Percentiles rank a stretch among this genome's conserved stretches.
phyloP scores from a whole-genome alignment of 2,888 invertebrate species.

The Mimas tiliae region DNA sequence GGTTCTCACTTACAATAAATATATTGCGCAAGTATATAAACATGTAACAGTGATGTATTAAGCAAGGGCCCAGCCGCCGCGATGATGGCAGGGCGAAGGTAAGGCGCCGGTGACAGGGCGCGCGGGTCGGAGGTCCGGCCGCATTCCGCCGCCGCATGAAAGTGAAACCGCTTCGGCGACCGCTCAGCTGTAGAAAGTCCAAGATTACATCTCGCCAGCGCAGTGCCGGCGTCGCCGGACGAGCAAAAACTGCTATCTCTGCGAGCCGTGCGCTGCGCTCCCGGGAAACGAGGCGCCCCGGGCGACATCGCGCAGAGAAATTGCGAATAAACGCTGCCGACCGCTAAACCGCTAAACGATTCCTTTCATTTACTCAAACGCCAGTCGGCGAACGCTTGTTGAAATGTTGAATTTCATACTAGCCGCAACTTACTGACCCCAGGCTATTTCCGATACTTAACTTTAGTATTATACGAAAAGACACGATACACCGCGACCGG shows the following conservation, averaged over 20 bases:
- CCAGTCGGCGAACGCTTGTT: constrained; percentile 42
- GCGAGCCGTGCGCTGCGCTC: constrained; percentile 60
- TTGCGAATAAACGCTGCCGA: constrained; percentile 64
- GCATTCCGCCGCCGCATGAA: constrained; percentile 81
- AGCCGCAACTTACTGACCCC: constrained; percentile 51
- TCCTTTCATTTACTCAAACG: constrained; percentile 66
- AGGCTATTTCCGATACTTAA: constrained; percentile 50
- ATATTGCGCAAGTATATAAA: not conserved
- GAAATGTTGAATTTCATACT: constrained; percentile 64
- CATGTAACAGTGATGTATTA: not conserved
- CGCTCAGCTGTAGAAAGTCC: constrained; percentile 83
- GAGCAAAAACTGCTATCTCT: constrained; percentile 78
- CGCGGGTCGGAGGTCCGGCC: constrained; percentile 82
- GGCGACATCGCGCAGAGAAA: constrained; percentile 66
- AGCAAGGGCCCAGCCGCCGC: not conserved
- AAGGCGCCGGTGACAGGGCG: constrained; percentile 55
- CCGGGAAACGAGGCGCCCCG: constrained; percentile 75
- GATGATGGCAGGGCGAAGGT: constrained; percentile 37
- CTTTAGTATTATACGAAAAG: constrained; percentile 52
- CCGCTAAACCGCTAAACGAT: constrained; percentile 62
- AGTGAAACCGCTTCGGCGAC: constrained; percentile 78
- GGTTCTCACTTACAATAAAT: not conserved
- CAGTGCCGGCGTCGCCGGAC: constrained; percentile 63
- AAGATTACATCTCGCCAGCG: constrained; percentile 75
- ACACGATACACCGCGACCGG: constrained; percentile 41